A percentile compares a stretch with the other conserved stretches of the same genome.
Conservation (phyloP, 2,113 vertebrate genomes). For the Sylvietta virens region DNA sequence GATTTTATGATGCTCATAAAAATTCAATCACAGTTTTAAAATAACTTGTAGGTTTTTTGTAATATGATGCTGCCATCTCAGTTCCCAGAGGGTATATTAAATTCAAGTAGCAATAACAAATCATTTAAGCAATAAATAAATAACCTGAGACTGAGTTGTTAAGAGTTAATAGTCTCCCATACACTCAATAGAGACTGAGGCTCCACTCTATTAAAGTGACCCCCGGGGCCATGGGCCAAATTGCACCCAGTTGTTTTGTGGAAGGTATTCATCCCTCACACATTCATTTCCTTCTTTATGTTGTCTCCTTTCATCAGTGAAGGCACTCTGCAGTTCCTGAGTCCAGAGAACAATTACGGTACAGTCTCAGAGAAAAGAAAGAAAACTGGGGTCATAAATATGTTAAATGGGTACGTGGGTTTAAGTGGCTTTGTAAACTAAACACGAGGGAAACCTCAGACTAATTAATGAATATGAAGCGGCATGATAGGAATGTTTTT, state of each 20-base stretch:
- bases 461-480: constrained; percentile 87
- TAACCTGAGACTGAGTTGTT: constrained; percentile 86
- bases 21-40: constrained; percentile 81
- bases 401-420: constrained; percentile 89
- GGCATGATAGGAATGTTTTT: constrained; percentile 70
- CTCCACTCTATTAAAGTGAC: constrained; percentile 99
- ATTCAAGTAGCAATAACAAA: constrained; percentile 84
- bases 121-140: constrained; percentile 92
- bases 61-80: constrained; percentile 74
- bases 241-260: constrained; percentile 88
- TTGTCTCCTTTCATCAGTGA: constrained; percentile 87
- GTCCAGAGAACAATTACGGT: constrained; percentile 84
- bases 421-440: constrained; percentile 91
- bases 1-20: constrained; percentile 80
- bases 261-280: constrained; percentile 95
- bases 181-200: constrained; percentile 95
- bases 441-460: constrained; percentile 81
- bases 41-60: constrained; percentile 79
- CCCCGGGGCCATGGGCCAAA: constrained; percentile 90
- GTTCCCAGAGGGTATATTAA: constrained; percentile 82
- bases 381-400: constrained; percentile 94
- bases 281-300: constrained; percentile 99
- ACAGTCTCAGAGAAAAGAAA: constrained; percentile 88
- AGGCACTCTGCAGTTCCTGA: constrained; percentile 81
- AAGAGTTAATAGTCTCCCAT: constrained; percentile 98